Base-by-base conservation (phyloP, 2,888 invertebrate genomes). In the Sipha maydis region DNA sequence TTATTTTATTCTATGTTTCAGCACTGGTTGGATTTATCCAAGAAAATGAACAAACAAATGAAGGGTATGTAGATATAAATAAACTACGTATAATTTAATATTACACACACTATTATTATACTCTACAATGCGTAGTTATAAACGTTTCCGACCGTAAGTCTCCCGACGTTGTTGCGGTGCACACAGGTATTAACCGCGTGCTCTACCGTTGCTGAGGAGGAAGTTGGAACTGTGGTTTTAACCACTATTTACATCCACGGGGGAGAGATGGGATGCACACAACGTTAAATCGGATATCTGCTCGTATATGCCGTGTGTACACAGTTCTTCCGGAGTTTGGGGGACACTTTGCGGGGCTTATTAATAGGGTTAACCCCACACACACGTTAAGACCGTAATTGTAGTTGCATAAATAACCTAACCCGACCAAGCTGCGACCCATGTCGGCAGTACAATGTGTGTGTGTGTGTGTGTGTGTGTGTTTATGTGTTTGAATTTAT, bases 11-110 rank as follows among this genome's bases (percentile, higher is more conserved):
- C 89, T 91, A 89, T 91, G 91, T 91, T 93, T 90, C 93, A 98
- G 97, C 97, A 98, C 93, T 99, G 98, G 98, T 93, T 98, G 92
- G 98, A 98, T 92, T 96, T 97, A 21, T 95, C 96, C 90, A 98
- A 98, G 92, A 95, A 96, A 90, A 94, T 98, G 90, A 95, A 95
- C 91, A 95, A 97, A 90, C 98, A 98, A 92, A 94, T 98, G 90
- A 97, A 97, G 92, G 93, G 93, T 93, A 91, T 92, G 92, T 90
- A 83, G 73, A 56, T 31, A 21, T 0, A 67, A 34, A 11, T 41
- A 41, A 41, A 8, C 41, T 54, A 73, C 25, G 5, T 61, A 61
- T 61, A 25, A 69, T 69, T 7, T n/a, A 69, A 69, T 69, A 69
- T 1, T 3, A 17, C 28, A 14, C 69, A 11, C 11, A 7, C 28